Base-by-base conservation (phyloP, 2,113 vertebrate species). In the Pelusios castaneus region DNA sequence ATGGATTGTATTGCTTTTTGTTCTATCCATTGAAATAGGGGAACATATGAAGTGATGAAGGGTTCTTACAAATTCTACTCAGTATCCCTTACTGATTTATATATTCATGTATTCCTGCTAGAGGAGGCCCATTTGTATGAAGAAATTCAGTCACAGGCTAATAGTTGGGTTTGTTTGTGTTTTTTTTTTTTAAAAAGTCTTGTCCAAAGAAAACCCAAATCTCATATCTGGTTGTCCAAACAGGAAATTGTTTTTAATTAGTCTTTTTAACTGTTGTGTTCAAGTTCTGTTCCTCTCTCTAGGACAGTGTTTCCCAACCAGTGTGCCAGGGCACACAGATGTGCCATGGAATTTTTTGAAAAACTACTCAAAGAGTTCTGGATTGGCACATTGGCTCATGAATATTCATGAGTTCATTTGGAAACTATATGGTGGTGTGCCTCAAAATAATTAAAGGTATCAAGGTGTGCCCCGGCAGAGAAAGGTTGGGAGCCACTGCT, bases 251-350 rank as follows among this genome's bases (percentile, higher is more conserved):
- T 85, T 91, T 83, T 92, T 88, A 95, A 85, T 81, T 95, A 95
- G 90, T 80, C 93, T 70, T 93, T 95, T 73, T 5, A 93, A 95
- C 95, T 91, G 95, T 93, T 22, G 55, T 31, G 67, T 63, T 75
- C 0, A 1, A 93, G 38, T 90, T 92, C 84, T 95, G 87, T 24
- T 92, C 76, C 63, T 90, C 92, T 84, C 93, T 79, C 47, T 22
- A 60, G 77, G 52, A 90, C 90, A 97, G n/a, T n/a, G n/a, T n/a
- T n/a, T n/a, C n/a, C n/a, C n/a, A n/a, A n/a, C n/a, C n/a, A n/a
- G n/a, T n/a, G n/a, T n/a, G n/a, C n/a, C n/a, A n/a, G n/a, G n/a
- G n/a, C n/a, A n/a, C n/a, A n/a, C n/a, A n/a, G n/a, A n/a, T n/a
- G n/a, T n/a, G n/a, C n/a, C n/a, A n/a, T n/a, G n/a, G n/a, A n/a